Conservation (phyloP, 2,797 vertebrate genomes). For the Brachyalestes nurse region DNA sequence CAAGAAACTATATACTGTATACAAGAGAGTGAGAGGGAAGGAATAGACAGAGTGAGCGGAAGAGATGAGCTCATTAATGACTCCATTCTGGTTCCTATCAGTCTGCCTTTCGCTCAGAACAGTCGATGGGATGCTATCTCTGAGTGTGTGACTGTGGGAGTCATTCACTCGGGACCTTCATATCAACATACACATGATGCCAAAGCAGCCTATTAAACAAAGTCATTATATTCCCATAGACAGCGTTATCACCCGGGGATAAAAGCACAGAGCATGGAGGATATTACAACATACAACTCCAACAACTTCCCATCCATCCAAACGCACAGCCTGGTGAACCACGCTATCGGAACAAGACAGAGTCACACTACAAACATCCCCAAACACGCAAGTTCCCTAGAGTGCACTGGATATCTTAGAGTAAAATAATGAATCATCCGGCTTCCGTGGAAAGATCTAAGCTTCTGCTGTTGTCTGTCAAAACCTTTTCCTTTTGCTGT, state of each 20-base stretch:
- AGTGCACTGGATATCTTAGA: neutral
- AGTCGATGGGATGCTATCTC: conserved; percentile 39
- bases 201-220: conserved; percentile 36
- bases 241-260: conserved; percentile 27
- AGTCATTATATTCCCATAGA: conserved; percentile 44
- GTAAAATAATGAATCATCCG: neutral
- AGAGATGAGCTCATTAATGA: conserved; percentile 52
- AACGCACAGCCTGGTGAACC: neutral
- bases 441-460: neutral
- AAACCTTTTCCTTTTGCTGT: too few species aligned
- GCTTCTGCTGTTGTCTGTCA: too few species aligned
- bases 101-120: conserved; percentile 26
- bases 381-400: neutral
- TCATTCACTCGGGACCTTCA: conserved; percentile 37
- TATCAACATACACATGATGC: conserved; percentile 44
- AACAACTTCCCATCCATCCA: conserved; percentile 14
- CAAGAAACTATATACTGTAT: conserved; percentile 43
- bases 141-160: conserved; percentile 46
- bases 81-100: conserved; percentile 42
- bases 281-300: conserved; percentile 36
- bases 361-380: neutral
- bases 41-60: conserved; percentile 24
- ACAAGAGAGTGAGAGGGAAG: neutral
- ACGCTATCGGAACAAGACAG: neutral
- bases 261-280: conserved; percentile 30